Evolutionary conservation across 64 coral and sea anemone genomes (phyloP).

Genomic region (Orbicella faveolata): DNA sequence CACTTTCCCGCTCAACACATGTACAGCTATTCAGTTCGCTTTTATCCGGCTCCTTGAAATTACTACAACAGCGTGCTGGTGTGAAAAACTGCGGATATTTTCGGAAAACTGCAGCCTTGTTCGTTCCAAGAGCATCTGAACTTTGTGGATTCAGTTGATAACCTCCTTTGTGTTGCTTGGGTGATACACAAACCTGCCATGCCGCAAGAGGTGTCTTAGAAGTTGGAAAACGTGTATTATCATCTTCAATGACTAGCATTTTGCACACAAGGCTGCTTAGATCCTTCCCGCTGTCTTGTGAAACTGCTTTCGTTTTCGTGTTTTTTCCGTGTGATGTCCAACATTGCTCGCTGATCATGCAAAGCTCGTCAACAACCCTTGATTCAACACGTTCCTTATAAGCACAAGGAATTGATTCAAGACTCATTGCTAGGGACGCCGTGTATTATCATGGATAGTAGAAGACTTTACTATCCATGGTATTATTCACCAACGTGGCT

Average conservation of each 20-base stretch:
- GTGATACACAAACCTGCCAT: conserved; percentile 14
- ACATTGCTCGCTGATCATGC: conserved; percentile 11
- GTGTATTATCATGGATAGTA: too few species aligned
- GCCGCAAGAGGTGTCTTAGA: neutral
- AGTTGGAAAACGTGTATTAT: neutral
- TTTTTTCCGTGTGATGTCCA: neutral
- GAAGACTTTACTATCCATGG: too few species aligned
- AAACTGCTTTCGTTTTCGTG: neutral
- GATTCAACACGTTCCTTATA: conserved; percentile 41
- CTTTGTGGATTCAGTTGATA: conserved; percentile 5
- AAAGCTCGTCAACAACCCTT: conserved; percentile 30
- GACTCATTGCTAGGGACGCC: neutral
- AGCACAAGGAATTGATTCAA: conserved; percentile 29
- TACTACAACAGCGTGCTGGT: conserved; percentile 6
- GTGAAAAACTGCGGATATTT: conserved; percentile 1
- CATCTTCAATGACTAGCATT: conserved; percentile 32
- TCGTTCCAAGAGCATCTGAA: neutral
- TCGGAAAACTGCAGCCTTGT: neutral
- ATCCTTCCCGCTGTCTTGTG: conserved; percentile 21
- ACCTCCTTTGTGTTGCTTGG: neutral
- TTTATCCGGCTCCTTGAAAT: neutral
- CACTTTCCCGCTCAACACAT: neutral
- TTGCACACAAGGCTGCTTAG: conserved; percentile 26
- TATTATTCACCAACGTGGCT: too few species aligned
- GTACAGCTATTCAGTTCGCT: neutral